A percentile compares a stretch with the other conserved stretches of the same genome.
Conservation (phyloP, 2,113 vertebrate genomes). For the Elachura formosa region DNA sequence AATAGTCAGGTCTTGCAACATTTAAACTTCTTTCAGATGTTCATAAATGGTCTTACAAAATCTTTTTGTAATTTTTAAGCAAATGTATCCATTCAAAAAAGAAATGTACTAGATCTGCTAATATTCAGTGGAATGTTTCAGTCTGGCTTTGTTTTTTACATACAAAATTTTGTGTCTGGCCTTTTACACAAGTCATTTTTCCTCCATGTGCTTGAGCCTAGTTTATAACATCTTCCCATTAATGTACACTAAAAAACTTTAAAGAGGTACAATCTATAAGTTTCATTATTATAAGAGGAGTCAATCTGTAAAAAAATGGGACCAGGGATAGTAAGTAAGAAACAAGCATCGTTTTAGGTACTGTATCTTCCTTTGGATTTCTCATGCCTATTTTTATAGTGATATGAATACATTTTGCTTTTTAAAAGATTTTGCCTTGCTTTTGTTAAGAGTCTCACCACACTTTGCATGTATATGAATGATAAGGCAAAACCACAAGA, state of each 20-base stretch:
- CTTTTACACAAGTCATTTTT: background rate
- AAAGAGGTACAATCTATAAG: background rate
- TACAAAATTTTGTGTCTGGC: background rate
- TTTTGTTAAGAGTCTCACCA: background rate
- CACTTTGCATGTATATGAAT: background rate
- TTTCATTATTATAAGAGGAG: background rate
- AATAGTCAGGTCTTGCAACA: background rate
- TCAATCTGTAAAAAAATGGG: background rate
- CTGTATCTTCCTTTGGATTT: background rate
- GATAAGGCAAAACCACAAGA: background rate
- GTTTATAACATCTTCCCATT: background rate
- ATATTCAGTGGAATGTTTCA: background rate
- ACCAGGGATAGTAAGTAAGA: background rate
- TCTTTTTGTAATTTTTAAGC: background rate
- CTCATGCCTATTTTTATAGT: background rate
- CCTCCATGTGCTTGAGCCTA: background rate
- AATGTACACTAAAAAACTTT: background rate
- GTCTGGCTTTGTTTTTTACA: constrained; percentile 1
- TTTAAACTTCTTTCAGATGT: constrained; percentile 17
- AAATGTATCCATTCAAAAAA: background rate
- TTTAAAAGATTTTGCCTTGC: background rate
- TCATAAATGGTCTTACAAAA: background rate
- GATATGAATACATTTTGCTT: background rate
- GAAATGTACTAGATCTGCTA: background rate
- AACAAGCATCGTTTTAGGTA: background rate